These are phyloP conservation scores for Clarias laeviceps DNA, from an alignment of 2,797 vertebrate genomes.

Conservation along the genomic window DNA sequence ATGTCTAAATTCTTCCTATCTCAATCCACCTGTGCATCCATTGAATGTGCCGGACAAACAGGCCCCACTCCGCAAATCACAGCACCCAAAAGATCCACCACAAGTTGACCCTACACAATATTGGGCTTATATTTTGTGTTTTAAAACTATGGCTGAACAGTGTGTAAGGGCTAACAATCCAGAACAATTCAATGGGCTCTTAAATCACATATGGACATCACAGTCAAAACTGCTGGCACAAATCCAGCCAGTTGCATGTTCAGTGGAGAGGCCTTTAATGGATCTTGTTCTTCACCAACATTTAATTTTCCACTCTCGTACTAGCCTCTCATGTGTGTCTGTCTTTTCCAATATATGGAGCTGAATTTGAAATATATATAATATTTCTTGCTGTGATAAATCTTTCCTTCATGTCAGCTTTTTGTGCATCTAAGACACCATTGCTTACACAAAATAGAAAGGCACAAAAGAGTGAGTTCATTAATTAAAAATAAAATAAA, in stretches of 20 bases:
- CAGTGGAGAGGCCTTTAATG: not conserved
- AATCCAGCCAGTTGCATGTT: slow-evolving; percentile 17
- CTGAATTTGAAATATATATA: not conserved
- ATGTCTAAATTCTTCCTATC: no score
- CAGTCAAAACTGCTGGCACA: slow-evolving; percentile 19
- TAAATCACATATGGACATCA: slow-evolving; percentile 19
- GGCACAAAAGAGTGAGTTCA: not conserved
- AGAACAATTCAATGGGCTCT: not conserved
- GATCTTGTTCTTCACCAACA: slow-evolving; percentile 17
- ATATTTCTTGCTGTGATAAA: not conserved
- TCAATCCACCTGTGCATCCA: no score
- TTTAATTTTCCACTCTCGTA: slow-evolving; percentile 9
- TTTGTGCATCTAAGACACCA: not conserved
- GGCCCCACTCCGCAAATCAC: no score
- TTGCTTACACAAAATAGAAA: not conserved
- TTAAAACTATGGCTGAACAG: no score
- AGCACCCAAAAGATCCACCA: no score
- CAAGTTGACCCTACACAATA: no score
- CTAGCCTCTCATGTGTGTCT: not conserved
- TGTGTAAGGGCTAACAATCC: slow-evolving; percentile 3
- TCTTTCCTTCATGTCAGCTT: not conserved
- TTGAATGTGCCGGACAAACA: no score
- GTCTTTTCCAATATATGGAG: slow-evolving; percentile 10
- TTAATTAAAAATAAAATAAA: slow-evolving; percentile 18
- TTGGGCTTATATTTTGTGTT: no score